These are phyloP conservation scores for Serranus cabrilla DNA, from an alignment of 2,797 vertebrate species.

Conservation along the genomic window DNA sequence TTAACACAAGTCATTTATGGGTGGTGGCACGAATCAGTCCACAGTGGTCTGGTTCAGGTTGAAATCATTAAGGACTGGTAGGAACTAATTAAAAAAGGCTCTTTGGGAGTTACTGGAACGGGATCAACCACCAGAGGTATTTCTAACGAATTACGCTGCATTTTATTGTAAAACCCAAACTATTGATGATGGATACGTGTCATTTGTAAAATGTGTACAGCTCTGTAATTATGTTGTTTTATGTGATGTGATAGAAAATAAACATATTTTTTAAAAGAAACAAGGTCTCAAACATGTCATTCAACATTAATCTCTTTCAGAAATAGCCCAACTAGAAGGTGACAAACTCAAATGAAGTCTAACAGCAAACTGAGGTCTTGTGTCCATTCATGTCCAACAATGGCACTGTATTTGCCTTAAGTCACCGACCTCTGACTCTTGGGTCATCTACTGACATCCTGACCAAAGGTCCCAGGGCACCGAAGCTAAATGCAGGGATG, in stretches of 20 bases:
- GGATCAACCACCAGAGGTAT: constrained; percentile 57
- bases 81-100: constrained; percentile 31
- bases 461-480: constrained; percentile 41
- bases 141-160: constrained; percentile 61
- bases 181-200: constrained; percentile 69
- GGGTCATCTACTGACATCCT: constrained; percentile 47
- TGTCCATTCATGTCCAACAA: constrained; percentile 47
- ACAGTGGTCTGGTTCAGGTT: constrained; percentile 35
- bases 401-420: constrained; percentile 41
- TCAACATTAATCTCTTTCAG: neutral
- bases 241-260: constrained; percentile 83
- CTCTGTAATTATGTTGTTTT: constrained; percentile 79
- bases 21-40: constrained; percentile 26
- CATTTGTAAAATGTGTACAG: constrained; percentile 88
- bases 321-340: neutral
- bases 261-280: constrained; percentile 86
- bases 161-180: constrained; percentile 62
- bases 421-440: constrained; percentile 58
- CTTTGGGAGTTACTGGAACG: constrained; percentile 59
- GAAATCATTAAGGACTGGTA: constrained; percentile 29
- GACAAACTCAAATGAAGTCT: neutral
- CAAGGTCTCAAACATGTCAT: neutral
- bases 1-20: constrained; percentile 47
- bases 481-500: constrained; percentile 43
- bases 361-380: constrained; percentile 13